A percentile compares a stretch with the other conserved stretches of the same genome.
These are phyloP conservation scores for Montipora cactus DNA, from an alignment of 64 coral and sea anemone species.

Conservation along the genomic window DNA sequence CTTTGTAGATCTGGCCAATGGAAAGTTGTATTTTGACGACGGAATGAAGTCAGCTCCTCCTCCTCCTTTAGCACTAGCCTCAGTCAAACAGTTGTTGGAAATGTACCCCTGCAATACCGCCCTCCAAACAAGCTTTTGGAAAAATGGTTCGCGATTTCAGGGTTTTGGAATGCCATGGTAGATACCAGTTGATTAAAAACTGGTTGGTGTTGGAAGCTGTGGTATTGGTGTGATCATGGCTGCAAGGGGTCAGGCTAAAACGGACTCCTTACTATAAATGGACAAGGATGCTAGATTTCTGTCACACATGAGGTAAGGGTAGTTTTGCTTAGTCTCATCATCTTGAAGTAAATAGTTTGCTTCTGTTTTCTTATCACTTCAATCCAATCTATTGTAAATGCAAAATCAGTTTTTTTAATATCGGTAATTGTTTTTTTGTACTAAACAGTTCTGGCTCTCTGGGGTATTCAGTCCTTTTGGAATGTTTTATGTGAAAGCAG, in stretches of 20 bases:
- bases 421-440: no score
- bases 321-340: no score
- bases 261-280: no score
- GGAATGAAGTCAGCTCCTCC: constrained; percentile 40
- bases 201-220: constrained; percentile 41
- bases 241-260: not conserved
- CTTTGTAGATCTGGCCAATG: constrained; percentile 20
- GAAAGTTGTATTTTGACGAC: constrained; percentile 67
- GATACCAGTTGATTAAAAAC: not conserved
- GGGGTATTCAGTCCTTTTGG: no score
- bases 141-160: not conserved
- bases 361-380: no score
- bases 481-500: no score
- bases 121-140: constrained; percentile 36
- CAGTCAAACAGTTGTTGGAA: constrained; percentile 24
- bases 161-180: constrained; percentile 21
- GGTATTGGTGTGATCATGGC: not conserved
- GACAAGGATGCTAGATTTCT: no score
- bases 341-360: no score
- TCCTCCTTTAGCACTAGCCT: not conserved
- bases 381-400: no score
- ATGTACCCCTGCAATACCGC: not conserved
- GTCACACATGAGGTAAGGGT: no score
- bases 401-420: no score
- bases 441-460: no score